Evolutionary conservation across 2,888 invertebrate species (phyloP).

Genomic region (Cantharis rufa): DNA sequence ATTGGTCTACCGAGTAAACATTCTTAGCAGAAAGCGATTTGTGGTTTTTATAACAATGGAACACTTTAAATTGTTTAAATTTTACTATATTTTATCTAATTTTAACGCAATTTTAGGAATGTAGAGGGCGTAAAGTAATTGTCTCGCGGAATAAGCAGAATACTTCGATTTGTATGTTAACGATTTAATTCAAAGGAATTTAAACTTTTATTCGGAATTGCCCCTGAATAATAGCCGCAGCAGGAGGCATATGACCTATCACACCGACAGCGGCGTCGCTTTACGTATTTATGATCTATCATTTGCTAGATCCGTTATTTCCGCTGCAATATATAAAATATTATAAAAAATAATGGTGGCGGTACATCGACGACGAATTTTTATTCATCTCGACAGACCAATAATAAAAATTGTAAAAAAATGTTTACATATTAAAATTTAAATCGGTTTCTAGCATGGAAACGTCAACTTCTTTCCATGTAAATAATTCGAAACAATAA

Average conservation of each 20-base stretch:
- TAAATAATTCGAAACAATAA: conserved; percentile 37
- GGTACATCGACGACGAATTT: too few relatives aligned
- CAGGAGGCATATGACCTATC: too few relatives aligned
- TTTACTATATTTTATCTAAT: conserved; percentile 46
- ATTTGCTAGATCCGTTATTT: too few relatives aligned
- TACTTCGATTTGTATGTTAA: not conserved
- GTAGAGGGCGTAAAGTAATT: not conserved
- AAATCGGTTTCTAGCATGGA: not conserved
- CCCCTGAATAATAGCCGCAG: too few relatives aligned
- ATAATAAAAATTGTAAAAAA: not conserved
- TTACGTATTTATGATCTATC: too few relatives aligned
- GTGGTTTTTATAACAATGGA: conserved; percentile 54
- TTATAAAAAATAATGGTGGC: too few relatives aligned
- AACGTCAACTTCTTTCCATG: conserved; percentile 20
- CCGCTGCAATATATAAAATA: too few relatives aligned
- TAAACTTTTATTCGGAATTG: not conserved
- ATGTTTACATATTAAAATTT: not conserved
- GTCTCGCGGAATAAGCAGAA: not conserved
- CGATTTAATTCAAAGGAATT: not conserved
- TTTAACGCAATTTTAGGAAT: conserved; percentile 17
- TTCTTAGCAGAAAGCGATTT: conserved; percentile 50
- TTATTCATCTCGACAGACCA: not conserved
- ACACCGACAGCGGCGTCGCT: too few relatives aligned
- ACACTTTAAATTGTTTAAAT: conserved; percentile 54
- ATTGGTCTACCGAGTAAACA: conserved; percentile 48